A percentile compares a stretch with the other conserved stretches of the same genome.
Evolutionary conservation across 2,797 vertebrate species (phyloP).

Genomic region (Urophycis tenuis): DNA sequence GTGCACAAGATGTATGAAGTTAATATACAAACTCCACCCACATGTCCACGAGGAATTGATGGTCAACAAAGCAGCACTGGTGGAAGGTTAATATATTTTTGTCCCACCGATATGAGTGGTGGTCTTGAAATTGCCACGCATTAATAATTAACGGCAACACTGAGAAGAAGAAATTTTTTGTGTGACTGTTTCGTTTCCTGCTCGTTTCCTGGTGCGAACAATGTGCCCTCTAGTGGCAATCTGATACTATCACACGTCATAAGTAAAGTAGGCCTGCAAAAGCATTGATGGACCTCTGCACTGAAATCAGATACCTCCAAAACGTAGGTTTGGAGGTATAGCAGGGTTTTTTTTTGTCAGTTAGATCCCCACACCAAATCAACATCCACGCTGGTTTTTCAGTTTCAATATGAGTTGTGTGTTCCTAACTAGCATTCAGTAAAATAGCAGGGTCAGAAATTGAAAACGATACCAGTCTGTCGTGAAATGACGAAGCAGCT

Average conservation of each 20-base stretch:
- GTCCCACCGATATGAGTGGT: background rate
- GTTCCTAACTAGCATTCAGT: no score
- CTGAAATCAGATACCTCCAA: no score
- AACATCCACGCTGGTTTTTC: no score
- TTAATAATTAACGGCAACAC: background rate
- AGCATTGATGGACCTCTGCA: background rate
- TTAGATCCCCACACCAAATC: no score
- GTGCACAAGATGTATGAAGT: no score
- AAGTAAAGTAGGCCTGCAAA: background rate
- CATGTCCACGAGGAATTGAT: background rate
- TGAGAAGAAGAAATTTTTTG: background rate
- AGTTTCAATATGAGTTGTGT: no score
- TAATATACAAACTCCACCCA: background rate
- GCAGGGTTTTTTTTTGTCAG: no score
- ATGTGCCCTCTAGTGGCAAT: background rate
- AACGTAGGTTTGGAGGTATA: no score
- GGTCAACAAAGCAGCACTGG: background rate
- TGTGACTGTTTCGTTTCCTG: background rate
- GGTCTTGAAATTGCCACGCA: background rate
- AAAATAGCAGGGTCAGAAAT: no score
- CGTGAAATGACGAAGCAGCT: no score
- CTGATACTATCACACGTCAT: background rate
- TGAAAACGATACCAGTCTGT: no score
- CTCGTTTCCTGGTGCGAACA: background rate
- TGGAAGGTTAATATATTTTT: background rate